A percentile compares a stretch with the other conserved stretches of the same genome.
phyloP scores from a whole-genome alignment of 1,140 invertebrate genomes.

The Theocolax elegans region DNA sequence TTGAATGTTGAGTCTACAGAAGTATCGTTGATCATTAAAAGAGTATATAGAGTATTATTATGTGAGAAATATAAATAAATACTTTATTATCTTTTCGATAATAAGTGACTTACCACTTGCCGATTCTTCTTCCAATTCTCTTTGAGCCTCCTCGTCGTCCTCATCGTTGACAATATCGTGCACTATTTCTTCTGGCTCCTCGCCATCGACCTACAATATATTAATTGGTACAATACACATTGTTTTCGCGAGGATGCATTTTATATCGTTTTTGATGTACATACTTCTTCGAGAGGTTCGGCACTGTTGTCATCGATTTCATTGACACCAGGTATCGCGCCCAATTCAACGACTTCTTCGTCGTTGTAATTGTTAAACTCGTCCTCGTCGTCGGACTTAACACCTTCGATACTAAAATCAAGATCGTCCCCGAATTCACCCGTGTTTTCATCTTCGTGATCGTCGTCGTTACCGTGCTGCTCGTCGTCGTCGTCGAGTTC shows the following conservation, averaged over 20 bases:
- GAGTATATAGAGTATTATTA: no score
- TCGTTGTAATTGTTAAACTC: slow-evolving; percentile 54
- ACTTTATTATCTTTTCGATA: slow-evolving; percentile 12
- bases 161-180: slow-evolving; percentile 50
- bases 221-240: no score
- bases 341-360: slow-evolving; percentile 61
- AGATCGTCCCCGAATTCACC: slow-evolving; percentile 51
- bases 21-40: no score
- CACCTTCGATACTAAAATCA: slow-evolving; percentile 45
- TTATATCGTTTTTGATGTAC: no score
- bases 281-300: slow-evolving; percentile 64
- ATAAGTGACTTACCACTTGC: slow-evolving; percentile 55
- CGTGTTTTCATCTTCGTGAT: slow-evolving; percentile 48
- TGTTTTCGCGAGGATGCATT: no score
- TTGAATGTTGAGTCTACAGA: background rate
- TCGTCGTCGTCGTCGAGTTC: slow-evolving; percentile 61
- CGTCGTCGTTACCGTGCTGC: slow-evolving; percentile 52
- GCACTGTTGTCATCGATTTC: slow-evolving; percentile 58
- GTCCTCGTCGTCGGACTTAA: slow-evolving; percentile 40
- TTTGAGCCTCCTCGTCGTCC: slow-evolving; percentile 51
- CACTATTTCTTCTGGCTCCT: slow-evolving; percentile 57
- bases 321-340: slow-evolving; percentile 56
- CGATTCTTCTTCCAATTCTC: slow-evolving; percentile 60
- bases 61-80: background rate
- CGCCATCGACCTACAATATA: slow-evolving; percentile 46